phyloP scores from a whole-genome alignment of 2,888 invertebrate genomes.

The Gandaritis pyraliata region DNA sequence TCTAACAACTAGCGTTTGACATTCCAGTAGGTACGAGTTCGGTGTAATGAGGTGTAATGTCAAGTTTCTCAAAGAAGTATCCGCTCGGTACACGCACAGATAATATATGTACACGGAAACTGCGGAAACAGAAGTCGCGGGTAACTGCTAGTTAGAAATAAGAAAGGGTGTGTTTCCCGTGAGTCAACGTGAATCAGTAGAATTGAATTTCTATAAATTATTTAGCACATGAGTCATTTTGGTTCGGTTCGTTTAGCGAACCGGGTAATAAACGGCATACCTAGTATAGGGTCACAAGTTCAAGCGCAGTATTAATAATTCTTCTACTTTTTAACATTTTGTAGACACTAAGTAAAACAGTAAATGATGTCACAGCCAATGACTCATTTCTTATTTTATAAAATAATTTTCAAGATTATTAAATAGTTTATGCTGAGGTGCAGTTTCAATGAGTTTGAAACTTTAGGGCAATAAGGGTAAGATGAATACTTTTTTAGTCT shows the following conservation, averaged over 20 bases:
- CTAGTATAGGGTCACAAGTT: slow-evolving; percentile 76
- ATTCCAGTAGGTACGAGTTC: too few relatives aligned
- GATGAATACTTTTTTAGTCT: too few relatives aligned
- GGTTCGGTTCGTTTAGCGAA: slow-evolving; percentile 57
- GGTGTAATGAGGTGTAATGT: too few relatives aligned
- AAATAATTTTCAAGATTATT: slow-evolving; percentile 55
- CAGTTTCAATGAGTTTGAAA: slow-evolving; percentile 3
- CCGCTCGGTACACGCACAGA: too few relatives aligned
- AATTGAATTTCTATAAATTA: slow-evolving; percentile 10
- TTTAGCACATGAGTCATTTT: slow-evolving; percentile 61
- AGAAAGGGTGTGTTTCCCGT: slow-evolving; percentile 37
- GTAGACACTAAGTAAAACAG: slow-evolving; percentile 71
- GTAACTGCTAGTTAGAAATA: too few relatives aligned
- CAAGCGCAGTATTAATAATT: slow-evolving; percentile 77
- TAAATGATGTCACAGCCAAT: slow-evolving; percentile 77
- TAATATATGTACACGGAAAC: too few relatives aligned
- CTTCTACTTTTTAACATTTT: slow-evolving; percentile 73
- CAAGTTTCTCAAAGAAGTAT: too few relatives aligned
- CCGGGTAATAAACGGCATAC: slow-evolving; percentile 60
- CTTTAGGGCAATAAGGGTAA: too few relatives aligned
- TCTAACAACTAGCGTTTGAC: too few relatives aligned
- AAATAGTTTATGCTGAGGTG: slow-evolving; percentile 52
- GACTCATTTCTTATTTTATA: slow-evolving; percentile 72
- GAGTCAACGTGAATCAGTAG: slow-evolving; percentile 39
- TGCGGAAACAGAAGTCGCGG: too few relatives aligned